Percentiles rank a stretch among this genome's conserved stretches.
Conservation (phyloP, 35 echinoderm and acorn worm species). For the Antedon bifida region DNA sequence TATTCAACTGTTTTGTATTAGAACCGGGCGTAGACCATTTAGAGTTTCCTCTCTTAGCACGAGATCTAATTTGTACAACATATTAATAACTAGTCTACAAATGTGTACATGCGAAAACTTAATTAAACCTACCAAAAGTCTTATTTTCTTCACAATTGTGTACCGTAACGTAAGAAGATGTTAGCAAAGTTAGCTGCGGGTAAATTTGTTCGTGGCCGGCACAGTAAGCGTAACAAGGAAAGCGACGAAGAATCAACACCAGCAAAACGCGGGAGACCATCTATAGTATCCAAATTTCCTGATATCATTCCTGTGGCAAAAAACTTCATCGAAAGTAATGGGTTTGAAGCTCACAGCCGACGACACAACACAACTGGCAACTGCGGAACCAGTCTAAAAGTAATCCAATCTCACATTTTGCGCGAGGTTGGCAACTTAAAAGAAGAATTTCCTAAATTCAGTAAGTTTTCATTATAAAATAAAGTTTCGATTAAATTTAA, state of each 20-base stretch:
- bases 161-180: too few relatives aligned
- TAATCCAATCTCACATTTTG: conserved; percentile 36
- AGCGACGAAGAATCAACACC: not conserved
- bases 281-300: not conserved
- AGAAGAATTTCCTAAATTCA: conserved; percentile 22
- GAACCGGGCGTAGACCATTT: too few relatives aligned
- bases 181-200: not conserved
- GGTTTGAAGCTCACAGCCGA: conserved; percentile 45
- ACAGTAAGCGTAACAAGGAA: not conserved
- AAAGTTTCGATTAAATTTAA: too few relatives aligned
- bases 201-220: not conserved
- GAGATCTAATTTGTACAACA: too few relatives aligned
- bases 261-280: not conserved
- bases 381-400: conserved; percentile 33
- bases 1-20: too few relatives aligned
- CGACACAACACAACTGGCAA: conserved; percentile 19
- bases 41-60: too few relatives aligned
- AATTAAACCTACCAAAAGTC: too few relatives aligned
- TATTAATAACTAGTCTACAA: too few relatives aligned
- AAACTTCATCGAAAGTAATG: conserved; percentile 46
- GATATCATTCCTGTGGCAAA: conserved; percentile 9
- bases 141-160: too few relatives aligned
- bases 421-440: conserved; percentile 5
- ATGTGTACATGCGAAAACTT: too few relatives aligned
- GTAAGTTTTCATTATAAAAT: not conserved